Conservation (phyloP, 2,888 invertebrate species). For the Xylota segnis region DNA sequence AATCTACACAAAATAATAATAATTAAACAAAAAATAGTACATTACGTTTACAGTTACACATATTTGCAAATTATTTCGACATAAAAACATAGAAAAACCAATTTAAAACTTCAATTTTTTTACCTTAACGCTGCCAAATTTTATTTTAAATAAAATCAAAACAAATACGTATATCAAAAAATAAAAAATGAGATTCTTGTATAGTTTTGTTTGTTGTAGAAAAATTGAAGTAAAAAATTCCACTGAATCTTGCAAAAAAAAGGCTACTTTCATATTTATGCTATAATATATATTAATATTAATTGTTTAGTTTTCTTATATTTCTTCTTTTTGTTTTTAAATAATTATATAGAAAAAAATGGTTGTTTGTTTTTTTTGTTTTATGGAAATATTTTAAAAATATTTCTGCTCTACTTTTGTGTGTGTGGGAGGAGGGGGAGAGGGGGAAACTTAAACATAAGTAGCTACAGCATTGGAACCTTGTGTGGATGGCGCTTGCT, state of each 20-base stretch:
- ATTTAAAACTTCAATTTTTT: conserved; percentile 33
- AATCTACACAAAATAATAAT: conserved; percentile 44
- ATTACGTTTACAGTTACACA: conserved; percentile 46
- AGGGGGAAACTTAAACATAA: conserved; percentile 86
- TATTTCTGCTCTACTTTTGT: conserved; percentile 56
- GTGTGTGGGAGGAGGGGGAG: conserved; percentile 9
- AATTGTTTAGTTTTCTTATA: conserved; percentile 38
- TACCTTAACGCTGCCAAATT: conserved; percentile 25
- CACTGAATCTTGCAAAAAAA: conserved; percentile 67
- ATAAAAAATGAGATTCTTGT: conserved; percentile 55
- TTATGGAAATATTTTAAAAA: conserved; percentile 63
- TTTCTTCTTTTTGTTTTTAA: conserved; percentile 54
- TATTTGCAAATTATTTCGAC: conserved; percentile 47
- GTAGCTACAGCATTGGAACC: conserved; percentile 87
- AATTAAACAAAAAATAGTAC: conserved; percentile 38
- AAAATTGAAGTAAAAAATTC: conserved; percentile 54
- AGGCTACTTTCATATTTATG: conserved; percentile 68
- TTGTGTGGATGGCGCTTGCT: conserved; percentile 84
- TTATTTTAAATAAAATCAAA: conserved; percentile 10
- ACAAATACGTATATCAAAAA: conserved; percentile 15
- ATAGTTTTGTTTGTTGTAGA: conserved; percentile 18
- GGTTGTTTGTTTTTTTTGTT: not conserved
- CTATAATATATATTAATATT: conserved; percentile 70
- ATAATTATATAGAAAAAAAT: conserved; percentile 52
- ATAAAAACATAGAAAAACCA: conserved; percentile 33